phyloP scores from a whole-genome alignment of 1,140 invertebrate species.

The Phortica variegata region DNA sequence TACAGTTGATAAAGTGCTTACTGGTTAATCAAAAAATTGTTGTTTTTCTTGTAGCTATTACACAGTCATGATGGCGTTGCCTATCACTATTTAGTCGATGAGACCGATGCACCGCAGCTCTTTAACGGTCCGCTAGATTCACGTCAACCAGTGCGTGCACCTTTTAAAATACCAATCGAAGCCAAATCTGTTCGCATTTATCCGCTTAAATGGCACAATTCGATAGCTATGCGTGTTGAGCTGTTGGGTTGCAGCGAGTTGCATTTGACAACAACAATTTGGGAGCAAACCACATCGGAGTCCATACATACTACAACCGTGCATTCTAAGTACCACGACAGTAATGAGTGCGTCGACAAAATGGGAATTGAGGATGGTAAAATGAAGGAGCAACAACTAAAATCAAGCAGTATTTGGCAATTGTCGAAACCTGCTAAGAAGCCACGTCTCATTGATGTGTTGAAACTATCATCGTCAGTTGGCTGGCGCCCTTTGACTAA shows the following conservation, averaged over 20 bases:
- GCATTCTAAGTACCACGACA: slow-evolving; percentile 14
- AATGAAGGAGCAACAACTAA: slow-evolving; percentile 63
- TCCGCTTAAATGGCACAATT: slow-evolving; percentile 75
- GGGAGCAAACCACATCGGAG: neutral
- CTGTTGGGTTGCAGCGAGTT: slow-evolving; percentile 68
- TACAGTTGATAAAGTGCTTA: no score
- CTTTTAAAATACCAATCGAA: slow-evolving; percentile 70
- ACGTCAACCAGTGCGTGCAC: slow-evolving; percentile 62
- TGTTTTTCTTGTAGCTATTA: slow-evolving; percentile 57
- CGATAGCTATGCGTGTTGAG: slow-evolving; percentile 72
- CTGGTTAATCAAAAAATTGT: no score
- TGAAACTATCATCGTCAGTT: slow-evolving; percentile 57
- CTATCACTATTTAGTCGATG: slow-evolving; percentile 61
- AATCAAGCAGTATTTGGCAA: slow-evolving; percentile 46
- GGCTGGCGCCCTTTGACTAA: slow-evolving; percentile 66
- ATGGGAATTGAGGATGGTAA: slow-evolving; percentile 66
- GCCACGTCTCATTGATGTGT: slow-evolving; percentile 39
- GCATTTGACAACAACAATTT: slow-evolving; percentile 5
- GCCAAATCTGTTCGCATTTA: slow-evolving; percentile 70
- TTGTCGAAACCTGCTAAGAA: slow-evolving; percentile 24
- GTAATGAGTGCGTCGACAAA: slow-evolving; percentile 61
- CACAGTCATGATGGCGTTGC: slow-evolving; percentile 66
- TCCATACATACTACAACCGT: slow-evolving; percentile 25
- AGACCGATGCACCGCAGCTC: slow-evolving; percentile 59
- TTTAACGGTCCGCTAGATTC: slow-evolving; percentile 73